Evolutionary conservation across 1,140 invertebrate species (phyloP).

Genomic region (Brachionus rotundiformis): DNA sequence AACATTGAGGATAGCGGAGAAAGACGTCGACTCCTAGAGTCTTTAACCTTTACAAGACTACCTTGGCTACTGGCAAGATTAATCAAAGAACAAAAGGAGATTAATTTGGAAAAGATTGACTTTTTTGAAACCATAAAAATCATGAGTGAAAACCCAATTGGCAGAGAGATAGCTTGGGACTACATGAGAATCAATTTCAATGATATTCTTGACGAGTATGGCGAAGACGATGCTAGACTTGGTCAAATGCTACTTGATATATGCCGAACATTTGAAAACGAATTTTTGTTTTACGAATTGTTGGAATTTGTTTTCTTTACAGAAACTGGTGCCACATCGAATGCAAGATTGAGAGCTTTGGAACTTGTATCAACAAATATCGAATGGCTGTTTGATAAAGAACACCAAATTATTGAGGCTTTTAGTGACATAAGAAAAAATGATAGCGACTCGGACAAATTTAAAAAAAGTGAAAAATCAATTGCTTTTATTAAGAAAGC

Average conservation of each 20-base stretch:
- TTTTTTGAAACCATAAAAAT: slow-evolving; percentile 28
- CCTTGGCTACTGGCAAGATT: slow-evolving; percentile 31
- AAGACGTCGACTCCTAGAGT: slow-evolving; percentile 20
- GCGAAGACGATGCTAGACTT: slow-evolving; percentile 31
- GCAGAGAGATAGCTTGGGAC: slow-evolving; percentile 47
- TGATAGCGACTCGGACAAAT: neutral
- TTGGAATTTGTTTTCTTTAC: slow-evolving; percentile 49
- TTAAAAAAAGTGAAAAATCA: neutral
- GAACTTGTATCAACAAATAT: slow-evolving; percentile 39
- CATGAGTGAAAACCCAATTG: slow-evolving; percentile 37
- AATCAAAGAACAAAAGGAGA: neutral
- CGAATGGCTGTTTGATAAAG: slow-evolving; percentile 22
- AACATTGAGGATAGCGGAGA: neutral
- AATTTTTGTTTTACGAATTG: slow-evolving; percentile 36
- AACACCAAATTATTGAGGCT: slow-evolving; percentile 25
- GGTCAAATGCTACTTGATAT: slow-evolving; percentile 40
- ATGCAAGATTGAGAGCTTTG: slow-evolving; percentile 45
- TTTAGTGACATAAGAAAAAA: slow-evolving; percentile 2
- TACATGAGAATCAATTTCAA: slow-evolving; percentile 41
- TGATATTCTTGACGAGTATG: neutral
- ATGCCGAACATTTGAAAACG: slow-evolving; percentile 33
- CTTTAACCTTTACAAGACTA: slow-evolving; percentile 12
- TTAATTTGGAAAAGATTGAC: neutral
- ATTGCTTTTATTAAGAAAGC: neutral
- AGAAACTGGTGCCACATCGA: slow-evolving; percentile 24